Conservation (phyloP, 2,888 invertebrate species). For the Tineola bisselliella region DNA sequence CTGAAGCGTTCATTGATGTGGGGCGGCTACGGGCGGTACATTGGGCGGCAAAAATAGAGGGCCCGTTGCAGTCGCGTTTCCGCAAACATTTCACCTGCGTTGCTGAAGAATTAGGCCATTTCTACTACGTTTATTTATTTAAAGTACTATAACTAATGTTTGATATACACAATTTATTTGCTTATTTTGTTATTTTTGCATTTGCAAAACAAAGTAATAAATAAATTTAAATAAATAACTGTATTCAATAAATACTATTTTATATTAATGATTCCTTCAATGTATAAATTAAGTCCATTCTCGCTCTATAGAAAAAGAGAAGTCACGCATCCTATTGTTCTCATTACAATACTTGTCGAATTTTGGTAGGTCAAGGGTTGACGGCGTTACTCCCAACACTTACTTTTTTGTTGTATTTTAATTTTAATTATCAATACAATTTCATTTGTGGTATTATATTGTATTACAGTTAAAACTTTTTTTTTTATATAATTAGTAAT, state of each 20-base stretch:
- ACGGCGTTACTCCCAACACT: constrained; percentile 19
- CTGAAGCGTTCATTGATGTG: constrained; percentile 46
- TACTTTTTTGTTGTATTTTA: too few species aligned
- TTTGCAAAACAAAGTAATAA: too few species aligned
- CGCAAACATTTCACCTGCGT: constrained; percentile 14
- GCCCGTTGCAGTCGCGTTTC: constrained; percentile 15
- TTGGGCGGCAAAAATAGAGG: constrained; percentile 17
- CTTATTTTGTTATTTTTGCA: too few species aligned
- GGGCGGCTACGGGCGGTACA: constrained; percentile 29
- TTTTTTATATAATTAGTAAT: too few species aligned
- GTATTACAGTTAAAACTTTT: too few species aligned
- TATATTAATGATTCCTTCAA: neutral
- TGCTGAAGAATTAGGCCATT: constrained; percentile 13
- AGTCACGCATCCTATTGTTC: constrained; percentile 56
- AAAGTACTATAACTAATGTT: neutral
- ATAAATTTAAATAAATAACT: too few species aligned
- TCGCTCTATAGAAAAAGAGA: constrained; percentile 20
- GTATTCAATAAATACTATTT: neutral
- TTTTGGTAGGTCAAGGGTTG: constrained; percentile 57
- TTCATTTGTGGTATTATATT: too few species aligned
- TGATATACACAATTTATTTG: too few species aligned
- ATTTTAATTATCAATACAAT: too few species aligned
- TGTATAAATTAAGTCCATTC: neutral
- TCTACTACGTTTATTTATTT: neutral
- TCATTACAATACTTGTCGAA: constrained; percentile 54